A percentile compares a stretch with the other conserved stretches of the same genome.
These are phyloP conservation scores for Venusia cambrica DNA, from an alignment of 2,888 invertebrate species.

Conservation along the genomic window DNA sequence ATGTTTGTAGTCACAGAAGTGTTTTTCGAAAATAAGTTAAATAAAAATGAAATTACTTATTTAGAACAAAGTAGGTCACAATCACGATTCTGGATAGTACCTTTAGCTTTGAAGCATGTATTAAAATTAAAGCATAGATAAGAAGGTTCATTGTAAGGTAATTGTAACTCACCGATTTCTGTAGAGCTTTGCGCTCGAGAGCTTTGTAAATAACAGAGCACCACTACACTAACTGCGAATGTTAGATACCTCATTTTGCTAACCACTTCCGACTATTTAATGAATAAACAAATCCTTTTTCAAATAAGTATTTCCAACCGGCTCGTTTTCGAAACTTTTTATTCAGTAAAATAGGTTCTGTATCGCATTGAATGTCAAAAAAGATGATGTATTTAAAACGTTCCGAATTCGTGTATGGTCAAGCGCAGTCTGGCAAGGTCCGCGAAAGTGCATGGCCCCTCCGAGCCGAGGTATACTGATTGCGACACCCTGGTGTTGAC, in stretches of 20 bases:
- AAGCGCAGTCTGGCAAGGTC: constrained; percentile 39
- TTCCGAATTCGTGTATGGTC: constrained; percentile 34
- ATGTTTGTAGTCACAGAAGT: constrained; percentile 2
- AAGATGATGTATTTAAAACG: constrained; percentile 15
- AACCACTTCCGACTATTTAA: constrained; percentile 1
- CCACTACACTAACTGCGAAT: constrained; percentile 39
- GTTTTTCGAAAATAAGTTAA: too few relatives aligned
- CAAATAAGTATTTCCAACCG: background rate
- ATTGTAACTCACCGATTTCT: constrained; percentile 52
- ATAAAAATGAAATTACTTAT: too few relatives aligned
- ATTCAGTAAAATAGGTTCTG: constrained; percentile 5
- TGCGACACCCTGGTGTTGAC: constrained; percentile 44
- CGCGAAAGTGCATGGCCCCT: constrained; percentile 59
- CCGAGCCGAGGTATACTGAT: constrained; percentile 33
- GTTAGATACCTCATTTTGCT: constrained; percentile 44
- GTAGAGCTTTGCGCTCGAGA: constrained; percentile 42
- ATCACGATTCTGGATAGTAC: too few relatives aligned
- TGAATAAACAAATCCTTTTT: constrained; percentile 2
- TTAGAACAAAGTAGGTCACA: too few relatives aligned
- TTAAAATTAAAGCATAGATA: too few relatives aligned
- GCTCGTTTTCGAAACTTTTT: constrained; percentile 6
- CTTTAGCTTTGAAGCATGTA: too few relatives aligned
- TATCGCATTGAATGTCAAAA: constrained; percentile 4
- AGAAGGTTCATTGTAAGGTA: too few relatives aligned
- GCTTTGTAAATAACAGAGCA: constrained; percentile 48